phyloP scores from a whole-genome alignment of 2,797 vertebrate genomes.

The Pristis pectinata region DNA sequence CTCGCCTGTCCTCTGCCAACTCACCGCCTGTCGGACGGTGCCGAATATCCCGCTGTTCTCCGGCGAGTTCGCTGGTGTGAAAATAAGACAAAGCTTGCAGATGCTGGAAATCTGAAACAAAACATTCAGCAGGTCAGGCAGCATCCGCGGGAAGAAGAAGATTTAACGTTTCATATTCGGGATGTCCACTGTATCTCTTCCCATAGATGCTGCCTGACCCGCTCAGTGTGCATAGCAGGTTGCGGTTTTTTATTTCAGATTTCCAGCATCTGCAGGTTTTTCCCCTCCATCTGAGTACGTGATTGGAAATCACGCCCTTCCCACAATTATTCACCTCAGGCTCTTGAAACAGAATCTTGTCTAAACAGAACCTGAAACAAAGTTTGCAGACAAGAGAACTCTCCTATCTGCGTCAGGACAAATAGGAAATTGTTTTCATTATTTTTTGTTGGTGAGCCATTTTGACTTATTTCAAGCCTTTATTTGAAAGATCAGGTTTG shows the following conservation, averaged over 20 bases:
- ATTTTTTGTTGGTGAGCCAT: neutral
- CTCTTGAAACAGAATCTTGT: neutral
- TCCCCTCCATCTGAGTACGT: no score
- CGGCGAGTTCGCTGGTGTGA: no score
- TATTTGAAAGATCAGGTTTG: neutral
- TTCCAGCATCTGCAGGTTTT: no score
- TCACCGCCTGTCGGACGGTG: neutral
- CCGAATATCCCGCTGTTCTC: neutral
- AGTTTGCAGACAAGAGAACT: neutral
- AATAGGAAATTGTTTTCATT: no score
- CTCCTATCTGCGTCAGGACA: neutral
- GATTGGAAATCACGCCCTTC: neutral
- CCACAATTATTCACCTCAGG: neutral
- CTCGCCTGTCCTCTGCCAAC: neutral
- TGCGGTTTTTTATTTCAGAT: no score
- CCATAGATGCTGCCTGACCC: no score
- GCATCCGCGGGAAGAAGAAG: no score
- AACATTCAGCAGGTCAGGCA: no score
- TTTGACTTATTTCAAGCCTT: neutral
- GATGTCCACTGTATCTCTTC: no score
- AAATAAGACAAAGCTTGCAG: neutral
- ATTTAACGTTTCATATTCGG: no score
- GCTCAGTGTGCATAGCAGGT: no score
- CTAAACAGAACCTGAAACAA: neutral
- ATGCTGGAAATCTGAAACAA: no score